Conservation (phyloP, 1,140 invertebrate genomes). For the Cotesia chilonis region DNA sequence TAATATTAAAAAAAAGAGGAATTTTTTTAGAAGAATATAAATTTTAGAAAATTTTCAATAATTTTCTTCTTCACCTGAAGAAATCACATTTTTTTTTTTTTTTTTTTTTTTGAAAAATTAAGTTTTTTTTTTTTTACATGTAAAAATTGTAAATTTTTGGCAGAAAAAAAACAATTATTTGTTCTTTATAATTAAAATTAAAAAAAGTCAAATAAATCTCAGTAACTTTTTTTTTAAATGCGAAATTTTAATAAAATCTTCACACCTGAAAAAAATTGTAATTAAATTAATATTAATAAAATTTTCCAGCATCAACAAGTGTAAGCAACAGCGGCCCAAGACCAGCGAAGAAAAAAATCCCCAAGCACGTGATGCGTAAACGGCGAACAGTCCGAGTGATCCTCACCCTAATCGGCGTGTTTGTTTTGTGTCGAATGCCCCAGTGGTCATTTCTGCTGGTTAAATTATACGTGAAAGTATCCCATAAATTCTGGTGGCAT, state of each 20-base stretch:
- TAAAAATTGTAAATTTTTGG: too few species aligned
- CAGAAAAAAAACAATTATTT: too few species aligned
- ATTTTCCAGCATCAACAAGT: conserved; percentile 43
- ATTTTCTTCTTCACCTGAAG: too few species aligned
- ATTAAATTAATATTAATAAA: background rate
- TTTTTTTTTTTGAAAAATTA: too few species aligned
- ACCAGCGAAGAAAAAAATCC: conserved; percentile 31
- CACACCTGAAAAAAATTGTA: background rate
- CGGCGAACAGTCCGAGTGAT: conserved; percentile 67
- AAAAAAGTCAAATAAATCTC: too few species aligned
- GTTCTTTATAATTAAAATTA: too few species aligned
- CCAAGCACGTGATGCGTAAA: conserved; percentile 58
- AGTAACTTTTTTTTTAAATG: too few species aligned
- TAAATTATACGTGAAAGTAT: conserved; percentile 55
- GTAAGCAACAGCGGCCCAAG: background rate
- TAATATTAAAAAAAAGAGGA: too few species aligned
- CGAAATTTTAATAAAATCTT: background rate
- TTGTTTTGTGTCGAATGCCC: conserved; percentile 66
- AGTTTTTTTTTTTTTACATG: too few species aligned
- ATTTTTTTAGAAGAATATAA: too few species aligned
- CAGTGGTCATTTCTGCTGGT: conserved; percentile 64
- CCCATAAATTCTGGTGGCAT: conserved; percentile 57
- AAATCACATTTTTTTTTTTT: too few species aligned
- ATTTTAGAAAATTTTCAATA: too few species aligned
- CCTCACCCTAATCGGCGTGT: conserved; percentile 65